A percentile compares a stretch with the other conserved stretches of the same genome.
Conservation (phyloP, 2,888 invertebrate genomes). For the Tenthredo notha region DNA sequence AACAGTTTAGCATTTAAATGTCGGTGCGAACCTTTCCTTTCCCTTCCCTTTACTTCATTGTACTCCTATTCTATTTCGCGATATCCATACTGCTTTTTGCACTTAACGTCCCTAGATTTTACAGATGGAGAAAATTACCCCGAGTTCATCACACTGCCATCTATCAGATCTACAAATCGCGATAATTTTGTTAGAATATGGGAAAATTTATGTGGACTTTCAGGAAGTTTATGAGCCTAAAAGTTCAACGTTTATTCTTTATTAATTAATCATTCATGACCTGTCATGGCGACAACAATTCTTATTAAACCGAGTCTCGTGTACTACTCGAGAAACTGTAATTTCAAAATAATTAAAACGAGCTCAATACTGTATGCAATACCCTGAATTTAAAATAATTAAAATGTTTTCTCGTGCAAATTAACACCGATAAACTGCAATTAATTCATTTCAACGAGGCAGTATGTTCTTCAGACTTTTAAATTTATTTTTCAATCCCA, state of each 20-base stretch:
- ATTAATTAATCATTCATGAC: neutral
- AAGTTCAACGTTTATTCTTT: neutral
- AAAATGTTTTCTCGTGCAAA: neutral
- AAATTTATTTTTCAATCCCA: neutral
- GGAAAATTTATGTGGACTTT: neutral
- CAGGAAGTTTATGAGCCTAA: neutral
- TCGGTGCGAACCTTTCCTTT: constrained; percentile 55
- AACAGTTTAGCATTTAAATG: constrained; percentile 65
- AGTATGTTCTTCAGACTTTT: neutral
- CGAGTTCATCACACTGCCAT: neutral
- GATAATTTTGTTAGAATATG: neutral
- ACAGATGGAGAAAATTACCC: neutral
- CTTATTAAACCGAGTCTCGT: neutral
- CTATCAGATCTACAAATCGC: neutral
- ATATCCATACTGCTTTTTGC: constrained; percentile 9
- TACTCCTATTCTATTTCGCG: constrained; percentile 20
- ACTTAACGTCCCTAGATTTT: neutral
- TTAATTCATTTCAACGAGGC: neutral
- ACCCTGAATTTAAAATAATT: neutral
- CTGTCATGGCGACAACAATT: neutral
- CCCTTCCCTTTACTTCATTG: constrained; percentile 14
- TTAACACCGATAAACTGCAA: neutral
- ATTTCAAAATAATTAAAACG: neutral
- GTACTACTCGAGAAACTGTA: neutral
- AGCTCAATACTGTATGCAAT: constrained; percentile 18